phyloP scores from a whole-genome alignment of 2,113 vertebrate species.

The Brienomyrus longianalis region DNA sequence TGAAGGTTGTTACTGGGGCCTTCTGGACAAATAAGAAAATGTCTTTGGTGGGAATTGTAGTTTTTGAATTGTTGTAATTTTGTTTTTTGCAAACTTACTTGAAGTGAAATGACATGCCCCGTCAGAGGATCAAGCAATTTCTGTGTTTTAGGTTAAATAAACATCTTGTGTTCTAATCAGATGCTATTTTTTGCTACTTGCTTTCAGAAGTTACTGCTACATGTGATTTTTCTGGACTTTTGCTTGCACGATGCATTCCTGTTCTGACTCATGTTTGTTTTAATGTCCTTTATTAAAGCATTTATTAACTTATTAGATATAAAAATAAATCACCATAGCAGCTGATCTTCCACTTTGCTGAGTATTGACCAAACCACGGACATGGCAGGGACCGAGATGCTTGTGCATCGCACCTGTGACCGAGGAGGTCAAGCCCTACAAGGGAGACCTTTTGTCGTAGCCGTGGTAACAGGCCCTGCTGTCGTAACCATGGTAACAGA shows the following conservation, averaged over 20 bases:
- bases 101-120: neutral
- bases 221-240: neutral
- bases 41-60: neutral
- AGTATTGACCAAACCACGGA: neutral
- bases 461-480: neutral
- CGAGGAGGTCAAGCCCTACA: neutral
- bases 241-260: neutral
- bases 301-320: neutral
- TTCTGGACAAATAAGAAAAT: neutral
- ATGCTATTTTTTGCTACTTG: neutral
- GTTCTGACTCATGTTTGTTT: neutral
- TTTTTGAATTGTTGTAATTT: neutral
- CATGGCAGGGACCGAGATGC: neutral
- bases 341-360: neutral
- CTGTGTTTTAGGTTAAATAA: neutral
- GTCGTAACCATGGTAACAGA: neutral
- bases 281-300: neutral
- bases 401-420: neutral
- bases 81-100: neutral
- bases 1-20: neutral
- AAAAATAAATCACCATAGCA: neutral
- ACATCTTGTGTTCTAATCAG: neutral
- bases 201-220: neutral
- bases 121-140: neutral
- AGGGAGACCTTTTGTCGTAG: neutral